Percentiles rank a stretch among this genome's conserved stretches.
These are phyloP conservation scores for Toxostoma redivivum DNA, from an alignment of 2,113 vertebrate genomes.

Conservation along the genomic window DNA sequence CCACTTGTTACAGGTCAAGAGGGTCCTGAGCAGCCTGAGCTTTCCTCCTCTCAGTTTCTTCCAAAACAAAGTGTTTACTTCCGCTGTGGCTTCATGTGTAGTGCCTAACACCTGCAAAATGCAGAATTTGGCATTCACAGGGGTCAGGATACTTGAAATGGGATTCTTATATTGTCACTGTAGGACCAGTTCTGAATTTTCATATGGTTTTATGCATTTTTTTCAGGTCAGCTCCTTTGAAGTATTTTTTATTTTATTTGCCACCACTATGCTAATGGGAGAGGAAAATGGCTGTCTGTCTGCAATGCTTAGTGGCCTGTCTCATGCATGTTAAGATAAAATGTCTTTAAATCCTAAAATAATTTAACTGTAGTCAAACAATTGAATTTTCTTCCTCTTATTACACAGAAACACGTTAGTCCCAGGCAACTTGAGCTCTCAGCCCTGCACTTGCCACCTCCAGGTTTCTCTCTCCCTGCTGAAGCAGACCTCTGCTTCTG, in stretches of 20 bases:
- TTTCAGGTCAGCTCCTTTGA: not conserved
- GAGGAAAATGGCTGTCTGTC: not conserved
- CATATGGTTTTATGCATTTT: not conserved
- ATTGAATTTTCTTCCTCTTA: not conserved
- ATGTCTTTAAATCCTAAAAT: not conserved
- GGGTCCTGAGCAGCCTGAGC: accelerated
- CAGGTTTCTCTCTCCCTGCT: not conserved
- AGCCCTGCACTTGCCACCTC: not conserved
- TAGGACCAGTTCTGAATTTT: not conserved
- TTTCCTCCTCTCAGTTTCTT: not conserved
- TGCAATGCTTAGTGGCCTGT: not conserved
- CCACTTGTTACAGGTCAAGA: not conserved
- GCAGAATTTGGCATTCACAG: not conserved
- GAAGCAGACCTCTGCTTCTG: not conserved
- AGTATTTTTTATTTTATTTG: not conserved
- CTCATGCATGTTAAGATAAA: not conserved
- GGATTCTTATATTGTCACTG: not conserved
- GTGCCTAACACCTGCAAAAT: accelerated
- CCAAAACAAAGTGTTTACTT: not conserved
- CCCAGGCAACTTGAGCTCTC: not conserved
- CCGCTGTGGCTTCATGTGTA: not conserved
- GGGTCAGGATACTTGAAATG: not conserved
- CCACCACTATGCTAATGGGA: not conserved
- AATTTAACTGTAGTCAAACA: not conserved
- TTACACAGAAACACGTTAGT: not conserved